Evolutionary conservation across 1,140 invertebrate species (phyloP), one percentile per base, ranked within the genome.

Genomic region (Marisa cornuarietis): DNA sequence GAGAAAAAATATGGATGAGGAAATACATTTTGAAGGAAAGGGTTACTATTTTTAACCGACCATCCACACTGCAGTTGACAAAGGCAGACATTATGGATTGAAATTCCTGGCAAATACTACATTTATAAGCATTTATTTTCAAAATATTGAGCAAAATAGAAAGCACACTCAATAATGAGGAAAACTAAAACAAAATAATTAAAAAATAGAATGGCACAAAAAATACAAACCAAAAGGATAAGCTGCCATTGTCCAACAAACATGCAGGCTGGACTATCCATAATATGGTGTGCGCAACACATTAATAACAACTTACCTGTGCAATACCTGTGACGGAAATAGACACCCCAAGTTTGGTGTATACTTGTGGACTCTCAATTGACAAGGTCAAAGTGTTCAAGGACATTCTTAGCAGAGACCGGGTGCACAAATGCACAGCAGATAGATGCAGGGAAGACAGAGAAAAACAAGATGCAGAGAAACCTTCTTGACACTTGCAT

Each of bases 311-410:
- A 74, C 84, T 85, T 93, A 96, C 96, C 94, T 98, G 97, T 72
- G 97, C 97, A 87, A 98, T 97, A 82, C 97, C 97, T 58, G 97
- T 98, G 13, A 99, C 97, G 54, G 96, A 98, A 90, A 99, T 97
- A n/a, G 98, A 96, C 54, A 99, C 97, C 79, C 98, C 98, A 91
- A 98, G 96, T 87, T 96, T 96, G 42, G 97, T 99, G 90, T 99
- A 98, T 0, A 99, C 97, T 79, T 95, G 88, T 16, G 90, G 90
- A 75, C 90, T 92, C 83, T 92, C 90, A 79, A 93, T 86, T 0
- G 83, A 83, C 52, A 99, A 92, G 10, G 97, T 99, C 96, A 99
- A 98, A 10, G 96, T 98, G 91, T 98, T 98, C 75, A 99, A 92
- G 24, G 96, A 97, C 87, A 99, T 97, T 90, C 96, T 96, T 86